phyloP scores from a whole-genome alignment of 2,797 vertebrate genomes.

The Rousettus madagascariensis region DNA sequence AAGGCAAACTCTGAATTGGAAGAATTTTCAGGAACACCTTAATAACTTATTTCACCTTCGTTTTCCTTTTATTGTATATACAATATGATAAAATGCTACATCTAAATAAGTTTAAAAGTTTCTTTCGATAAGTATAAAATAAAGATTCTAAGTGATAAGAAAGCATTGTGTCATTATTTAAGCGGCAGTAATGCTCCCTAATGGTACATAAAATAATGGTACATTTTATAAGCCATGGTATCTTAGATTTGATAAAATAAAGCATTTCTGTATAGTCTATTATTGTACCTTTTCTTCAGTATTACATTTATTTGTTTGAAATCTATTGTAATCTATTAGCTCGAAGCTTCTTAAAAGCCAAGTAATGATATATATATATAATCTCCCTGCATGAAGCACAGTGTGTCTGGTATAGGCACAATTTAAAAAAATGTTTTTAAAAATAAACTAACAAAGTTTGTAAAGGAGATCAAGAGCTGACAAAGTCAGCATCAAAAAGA shows the following conservation, averaged over 20 bases:
- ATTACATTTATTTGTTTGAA: constrained; percentile 7
- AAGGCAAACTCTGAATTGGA: neutral
- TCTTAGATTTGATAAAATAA: constrained; percentile 15
- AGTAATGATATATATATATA: neutral
- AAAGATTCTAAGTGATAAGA: neutral
- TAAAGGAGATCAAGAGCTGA: constrained; percentile 1
- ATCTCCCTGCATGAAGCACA: neutral
- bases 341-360: neutral
- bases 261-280: neutral
- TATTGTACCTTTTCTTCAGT: neutral
- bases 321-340: neutral
- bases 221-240: neutral
- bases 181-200: neutral
- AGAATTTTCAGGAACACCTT: neutral
- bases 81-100: neutral
- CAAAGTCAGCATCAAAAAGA: neutral
- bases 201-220: neutral
- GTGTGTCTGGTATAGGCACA: neutral
- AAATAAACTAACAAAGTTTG: neutral
- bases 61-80: neutral
- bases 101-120: neutral
- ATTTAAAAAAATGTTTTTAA: constrained; percentile 5
- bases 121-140: constrained; percentile 17
- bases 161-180: neutral
- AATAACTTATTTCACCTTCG: constrained; percentile 12